These are phyloP conservation scores for Anoncus sp. DNA, from an alignment of 2,888 invertebrate species.

Conservation along the genomic window DNA sequence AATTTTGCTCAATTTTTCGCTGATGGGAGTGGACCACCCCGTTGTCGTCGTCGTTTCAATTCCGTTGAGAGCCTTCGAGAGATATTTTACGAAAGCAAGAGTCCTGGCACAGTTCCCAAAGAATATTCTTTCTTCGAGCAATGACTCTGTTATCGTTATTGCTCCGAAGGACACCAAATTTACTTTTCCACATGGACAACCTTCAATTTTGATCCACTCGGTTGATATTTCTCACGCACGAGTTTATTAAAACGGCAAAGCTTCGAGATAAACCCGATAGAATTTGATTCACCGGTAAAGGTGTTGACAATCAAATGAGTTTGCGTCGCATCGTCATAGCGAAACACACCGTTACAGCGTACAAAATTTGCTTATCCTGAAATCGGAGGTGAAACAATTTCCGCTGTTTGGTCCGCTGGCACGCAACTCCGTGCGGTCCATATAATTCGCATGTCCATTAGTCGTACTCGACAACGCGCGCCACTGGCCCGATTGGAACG, in stretches of 20 bases:
- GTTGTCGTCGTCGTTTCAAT: conserved; percentile 9
- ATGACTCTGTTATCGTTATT: neutral
- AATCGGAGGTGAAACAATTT: conserved; percentile 27
- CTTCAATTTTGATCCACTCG: no score
- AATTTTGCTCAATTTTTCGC: neutral
- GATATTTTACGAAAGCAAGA: neutral
- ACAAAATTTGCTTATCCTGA: neutral
- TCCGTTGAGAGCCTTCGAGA: conserved; percentile 8
- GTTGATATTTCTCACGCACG: neutral
- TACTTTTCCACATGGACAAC: no score
- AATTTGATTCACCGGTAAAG: neutral
- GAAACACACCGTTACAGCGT: neutral
- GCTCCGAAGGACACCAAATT: no score
- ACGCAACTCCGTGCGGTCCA: conserved; percentile 1
- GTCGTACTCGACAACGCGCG: conserved; percentile 23
- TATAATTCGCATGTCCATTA: conserved; percentile 2
- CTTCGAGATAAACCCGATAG: neutral
- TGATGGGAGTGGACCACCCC: neutral
- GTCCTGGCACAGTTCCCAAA: neutral
- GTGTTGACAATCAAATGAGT: neutral
- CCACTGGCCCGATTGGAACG: conserved; percentile 37
- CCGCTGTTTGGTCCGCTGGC: conserved; percentile 14
- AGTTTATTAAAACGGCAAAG: neutral
- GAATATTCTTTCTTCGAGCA: neutral
- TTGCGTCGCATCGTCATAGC: neutral